Conservation (phyloP, 1,140 invertebrate species). For the Muscidifurax raptorellus region DNA sequence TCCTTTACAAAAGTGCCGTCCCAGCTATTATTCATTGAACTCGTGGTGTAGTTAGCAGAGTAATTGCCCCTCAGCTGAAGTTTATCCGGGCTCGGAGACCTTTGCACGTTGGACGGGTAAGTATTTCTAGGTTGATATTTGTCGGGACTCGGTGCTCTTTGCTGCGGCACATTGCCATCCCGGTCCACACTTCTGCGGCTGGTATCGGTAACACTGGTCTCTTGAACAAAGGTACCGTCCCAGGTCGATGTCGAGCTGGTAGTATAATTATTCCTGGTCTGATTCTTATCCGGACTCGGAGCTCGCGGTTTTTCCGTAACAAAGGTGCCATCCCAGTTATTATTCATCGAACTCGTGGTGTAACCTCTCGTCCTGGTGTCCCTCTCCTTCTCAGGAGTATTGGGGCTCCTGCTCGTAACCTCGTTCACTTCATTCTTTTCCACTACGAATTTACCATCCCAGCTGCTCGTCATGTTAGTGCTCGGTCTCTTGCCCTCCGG, state of each 20-base stretch:
- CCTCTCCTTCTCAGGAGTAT: constrained; percentile 49
- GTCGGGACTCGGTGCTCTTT: not conserved
- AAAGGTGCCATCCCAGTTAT: constrained; percentile 55
- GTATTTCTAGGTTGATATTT: too few relatives aligned
- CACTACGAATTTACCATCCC: constrained; percentile 55
- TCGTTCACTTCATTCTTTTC: constrained; percentile 31
- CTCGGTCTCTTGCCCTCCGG: constrained; percentile 5
- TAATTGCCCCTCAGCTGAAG: not conserved
- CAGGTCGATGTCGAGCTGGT: constrained; percentile 56
- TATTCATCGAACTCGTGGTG: constrained; percentile 39
- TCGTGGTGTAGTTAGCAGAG: not conserved
- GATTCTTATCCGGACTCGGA: not conserved
- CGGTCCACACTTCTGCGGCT: not conserved
- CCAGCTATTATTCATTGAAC: constrained; percentile 36
- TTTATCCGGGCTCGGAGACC: not conserved
- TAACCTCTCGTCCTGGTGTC: not conserved
- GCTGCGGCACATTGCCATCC: not conserved
- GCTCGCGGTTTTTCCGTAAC: constrained; percentile 47
- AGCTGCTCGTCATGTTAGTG: constrained; percentile 19
- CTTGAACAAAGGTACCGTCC: constrained; percentile 62
- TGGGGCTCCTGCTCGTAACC: constrained; percentile 19
- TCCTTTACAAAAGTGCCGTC: constrained; percentile 57
- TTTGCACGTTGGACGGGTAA: not conserved
- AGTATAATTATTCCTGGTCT: not conserved
- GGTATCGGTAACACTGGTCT: constrained; percentile 29